Evolutionary conservation across 2,888 invertebrate genomes (phyloP).

Genomic region (Pemphredon lugubris): DNA sequence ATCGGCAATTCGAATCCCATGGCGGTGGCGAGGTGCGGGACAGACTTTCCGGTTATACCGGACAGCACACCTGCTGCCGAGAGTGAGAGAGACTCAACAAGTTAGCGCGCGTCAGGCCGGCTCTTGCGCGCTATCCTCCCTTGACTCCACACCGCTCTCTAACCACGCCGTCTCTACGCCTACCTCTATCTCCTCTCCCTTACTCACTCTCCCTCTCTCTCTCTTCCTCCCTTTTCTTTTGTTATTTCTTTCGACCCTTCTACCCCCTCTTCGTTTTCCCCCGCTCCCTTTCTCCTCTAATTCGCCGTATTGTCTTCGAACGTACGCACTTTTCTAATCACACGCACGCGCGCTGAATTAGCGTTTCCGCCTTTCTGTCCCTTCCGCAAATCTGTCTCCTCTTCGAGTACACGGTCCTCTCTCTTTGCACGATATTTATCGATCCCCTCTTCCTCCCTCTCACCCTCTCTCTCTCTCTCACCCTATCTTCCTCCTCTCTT

Average conservation of each 20-base stretch:
- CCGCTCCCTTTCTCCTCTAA: neutral
- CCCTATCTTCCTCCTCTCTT: too few relatives aligned
- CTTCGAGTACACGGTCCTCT: too few relatives aligned
- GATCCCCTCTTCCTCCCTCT: too few relatives aligned
- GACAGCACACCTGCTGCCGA: conserved; percentile 40
- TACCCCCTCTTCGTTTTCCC: too few relatives aligned
- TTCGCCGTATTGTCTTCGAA: too few relatives aligned
- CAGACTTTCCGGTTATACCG: too few relatives aligned
- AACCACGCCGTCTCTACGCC: conserved; percentile 27
- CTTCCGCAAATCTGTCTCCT: neutral
- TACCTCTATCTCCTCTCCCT: neutral
- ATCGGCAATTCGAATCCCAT: conserved; percentile 18
- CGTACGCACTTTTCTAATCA: conserved; percentile 28
- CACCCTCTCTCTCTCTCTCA: too few relatives aligned
- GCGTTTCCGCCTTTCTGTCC: neutral
- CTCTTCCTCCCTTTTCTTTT: conserved; percentile 2
- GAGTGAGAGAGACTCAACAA: conserved; percentile 67
- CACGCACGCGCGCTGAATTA: conserved; percentile 38
- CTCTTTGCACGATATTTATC: too few relatives aligned
- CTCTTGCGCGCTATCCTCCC: conserved; percentile 50
- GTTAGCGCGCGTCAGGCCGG: conserved; percentile 60
- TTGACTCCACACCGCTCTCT: conserved; percentile 20
- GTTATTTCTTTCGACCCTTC: too few relatives aligned
- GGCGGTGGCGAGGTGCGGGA: too few relatives aligned
- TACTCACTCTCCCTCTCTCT: neutral